Evolutionary conservation across 2,888 invertebrate species (phyloP).

Genomic region (Spodoptera picta): DNA sequence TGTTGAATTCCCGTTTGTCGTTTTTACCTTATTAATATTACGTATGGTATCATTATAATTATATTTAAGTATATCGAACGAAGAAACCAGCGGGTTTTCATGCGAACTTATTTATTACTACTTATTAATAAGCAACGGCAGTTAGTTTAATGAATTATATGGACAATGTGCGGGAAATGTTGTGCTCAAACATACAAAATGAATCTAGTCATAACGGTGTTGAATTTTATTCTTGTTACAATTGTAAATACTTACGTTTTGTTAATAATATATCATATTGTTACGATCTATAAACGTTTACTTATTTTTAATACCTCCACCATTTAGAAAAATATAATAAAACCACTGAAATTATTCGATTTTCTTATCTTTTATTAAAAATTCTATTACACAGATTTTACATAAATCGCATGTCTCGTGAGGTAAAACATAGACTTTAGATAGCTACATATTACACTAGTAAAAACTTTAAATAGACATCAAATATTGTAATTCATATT

Average conservation of each 20-base stretch:
- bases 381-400: conserved; percentile 76
- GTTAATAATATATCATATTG: conserved; percentile 58
- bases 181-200: conserved; percentile 76
- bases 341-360: conserved; percentile 21
- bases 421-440: conserved; percentile 34
- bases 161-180: conserved; percentile 66
- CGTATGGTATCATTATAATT: conserved; percentile 74
- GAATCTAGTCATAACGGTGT: conserved; percentile 75
- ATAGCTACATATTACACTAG: conserved; percentile 45
- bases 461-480: conserved; percentile 49
- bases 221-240: conserved; percentile 47
- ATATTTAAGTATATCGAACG: conserved; percentile 65
- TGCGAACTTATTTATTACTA: conserved; percentile 31
- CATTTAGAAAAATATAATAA: neutral
- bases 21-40: conserved; percentile 49
- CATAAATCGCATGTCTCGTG: conserved; percentile 57
- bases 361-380: conserved; percentile 74
- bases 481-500: conserved; percentile 33
- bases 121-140: conserved; percentile 50
- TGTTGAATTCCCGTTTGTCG: conserved; percentile 66
- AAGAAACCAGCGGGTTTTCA: conserved; percentile 61
- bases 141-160: conserved; percentile 60
- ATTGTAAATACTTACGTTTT: conserved; percentile 61
- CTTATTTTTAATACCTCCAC: neutral
- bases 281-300: conserved; percentile 22